Evolutionary conservation across 1,140 invertebrate species (phyloP), one percentile per base, ranked within the genome.

Genomic region (Bombus polaris): DNA sequence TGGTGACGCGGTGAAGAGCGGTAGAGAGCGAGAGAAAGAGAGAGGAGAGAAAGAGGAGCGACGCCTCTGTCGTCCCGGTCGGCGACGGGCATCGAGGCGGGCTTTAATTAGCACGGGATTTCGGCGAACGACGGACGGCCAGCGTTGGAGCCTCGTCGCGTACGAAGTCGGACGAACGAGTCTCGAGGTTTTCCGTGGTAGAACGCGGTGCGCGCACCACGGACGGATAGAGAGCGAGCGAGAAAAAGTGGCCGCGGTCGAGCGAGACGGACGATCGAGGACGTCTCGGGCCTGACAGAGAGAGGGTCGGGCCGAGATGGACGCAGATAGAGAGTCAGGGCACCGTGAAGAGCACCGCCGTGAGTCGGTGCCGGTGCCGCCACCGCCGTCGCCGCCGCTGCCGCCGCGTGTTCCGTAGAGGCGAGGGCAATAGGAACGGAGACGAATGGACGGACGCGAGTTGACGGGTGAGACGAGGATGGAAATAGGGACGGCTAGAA

Each of bases 101-200:
- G 91, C 91, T 93, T 93, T 93, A 92, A 93, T 93, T 93, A 92
- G 92, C 89, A 91, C 90, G 91, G 91, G 92, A 92, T 92, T 88
- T 92, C 90, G 90, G 88, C 88, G 89, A 91, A 92, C 87, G 92
- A 88, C 90, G 86, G 85, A 85, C 82, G 79, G 70, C 76, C 86
- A 85, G 86, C 89, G 87, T 89, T 85, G 90, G 89, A 85, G 76
- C 80, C 62, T 66, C n/a, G 80, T 57, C 73, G 83, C 73, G 71
- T 65, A 86, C 79, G 47, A 83, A 47, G 44, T 47, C 15, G 44
- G 44, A 28, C 73, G 88, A 82, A 57, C 73, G 88, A 82, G 74
- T 75, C 68, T 44, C 68, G 86, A 87, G 86, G 81, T 87, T 87
- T 87, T 87, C 85, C 85, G 81, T 87, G 53, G 65, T 57, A 74